Conservation (phyloP, 1,140 invertebrate species). For the Pachypeltis micranthus region DNA sequence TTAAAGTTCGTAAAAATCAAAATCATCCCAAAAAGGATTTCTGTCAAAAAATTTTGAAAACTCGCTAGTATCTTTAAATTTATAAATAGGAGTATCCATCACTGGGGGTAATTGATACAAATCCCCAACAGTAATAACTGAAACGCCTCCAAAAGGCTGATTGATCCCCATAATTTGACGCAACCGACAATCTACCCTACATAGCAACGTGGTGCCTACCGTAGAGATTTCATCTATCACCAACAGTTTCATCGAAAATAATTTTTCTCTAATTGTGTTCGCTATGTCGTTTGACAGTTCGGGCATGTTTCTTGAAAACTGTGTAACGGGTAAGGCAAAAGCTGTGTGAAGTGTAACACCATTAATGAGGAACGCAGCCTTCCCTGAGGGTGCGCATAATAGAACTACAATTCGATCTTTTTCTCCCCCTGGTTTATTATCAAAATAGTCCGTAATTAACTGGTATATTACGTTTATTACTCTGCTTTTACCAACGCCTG, state of each 20-base stretch:
- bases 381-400: too few relatives aligned
- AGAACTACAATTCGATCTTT: not conserved
- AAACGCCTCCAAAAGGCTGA: conserved; percentile 25
- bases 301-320: not conserved
- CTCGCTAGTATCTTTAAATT: not conserved
- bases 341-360: not conserved
- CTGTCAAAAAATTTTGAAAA: not conserved
- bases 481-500: not conserved
- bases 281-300: not conserved
- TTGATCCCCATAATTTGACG: conserved; percentile 30
- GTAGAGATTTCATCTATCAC: conserved; percentile 36
- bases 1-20: conserved; percentile 15
- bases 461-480: not conserved
- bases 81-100: conserved; percentile 14
- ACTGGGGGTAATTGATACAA: conserved; percentile 29
- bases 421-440: not conserved
- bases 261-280: too few relatives aligned
- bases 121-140: conserved; percentile 26
- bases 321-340: too few relatives aligned
- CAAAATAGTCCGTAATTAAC: not conserved
- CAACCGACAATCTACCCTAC: conserved; percentile 28
- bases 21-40: conserved; percentile 17
- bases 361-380: not conserved
- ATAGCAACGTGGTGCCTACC: conserved; percentile 29
- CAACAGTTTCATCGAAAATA: conserved; percentile 27